Evolutionary conservation across 2,888 invertebrate genomes (phyloP).

Genomic region (Drosophila paranaensis): DNA sequence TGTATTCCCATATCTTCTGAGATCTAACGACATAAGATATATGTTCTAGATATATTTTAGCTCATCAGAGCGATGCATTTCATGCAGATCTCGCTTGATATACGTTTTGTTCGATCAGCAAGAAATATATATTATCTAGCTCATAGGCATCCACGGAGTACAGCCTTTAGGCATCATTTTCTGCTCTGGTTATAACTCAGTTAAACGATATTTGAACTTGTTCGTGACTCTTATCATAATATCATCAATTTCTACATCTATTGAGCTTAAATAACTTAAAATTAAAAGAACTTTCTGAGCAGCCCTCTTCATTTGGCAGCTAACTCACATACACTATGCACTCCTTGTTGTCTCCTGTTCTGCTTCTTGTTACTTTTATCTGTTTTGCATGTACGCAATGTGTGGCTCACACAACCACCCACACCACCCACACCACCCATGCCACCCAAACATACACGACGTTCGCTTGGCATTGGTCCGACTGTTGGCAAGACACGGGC

Average conservation of each 20-base stretch:
- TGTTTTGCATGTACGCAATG: conserved; percentile 70
- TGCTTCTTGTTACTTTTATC: conserved; percentile 77
- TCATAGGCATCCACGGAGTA: too few relatives aligned
- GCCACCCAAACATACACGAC: background rate
- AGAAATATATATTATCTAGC: too few relatives aligned
- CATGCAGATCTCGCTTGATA: too few relatives aligned
- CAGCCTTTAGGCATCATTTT: too few relatives aligned
- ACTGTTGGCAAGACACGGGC: conserved; percentile 45
- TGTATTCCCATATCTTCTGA: too few relatives aligned
- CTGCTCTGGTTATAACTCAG: too few relatives aligned
- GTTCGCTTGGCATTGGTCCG: conserved; percentile 33
- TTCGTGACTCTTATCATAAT: too few relatives aligned
- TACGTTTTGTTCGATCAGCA: too few relatives aligned
- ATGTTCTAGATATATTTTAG: too few relatives aligned
- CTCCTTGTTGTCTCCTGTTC: conserved; percentile 33
- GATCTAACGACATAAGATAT: too few relatives aligned
- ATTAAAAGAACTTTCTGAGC: background rate
- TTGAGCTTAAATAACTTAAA: background rate
- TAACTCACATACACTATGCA: conserved; percentile 20
- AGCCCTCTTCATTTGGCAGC: conserved; percentile 22
- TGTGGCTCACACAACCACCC: conserved; percentile 18
- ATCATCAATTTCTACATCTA: background rate
- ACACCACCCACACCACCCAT: background rate
- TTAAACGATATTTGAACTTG: too few relatives aligned
- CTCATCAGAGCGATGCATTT: too few relatives aligned